Conservation (phyloP, 1,140 invertebrate species). For the Ectropis grisescens region DNA sequence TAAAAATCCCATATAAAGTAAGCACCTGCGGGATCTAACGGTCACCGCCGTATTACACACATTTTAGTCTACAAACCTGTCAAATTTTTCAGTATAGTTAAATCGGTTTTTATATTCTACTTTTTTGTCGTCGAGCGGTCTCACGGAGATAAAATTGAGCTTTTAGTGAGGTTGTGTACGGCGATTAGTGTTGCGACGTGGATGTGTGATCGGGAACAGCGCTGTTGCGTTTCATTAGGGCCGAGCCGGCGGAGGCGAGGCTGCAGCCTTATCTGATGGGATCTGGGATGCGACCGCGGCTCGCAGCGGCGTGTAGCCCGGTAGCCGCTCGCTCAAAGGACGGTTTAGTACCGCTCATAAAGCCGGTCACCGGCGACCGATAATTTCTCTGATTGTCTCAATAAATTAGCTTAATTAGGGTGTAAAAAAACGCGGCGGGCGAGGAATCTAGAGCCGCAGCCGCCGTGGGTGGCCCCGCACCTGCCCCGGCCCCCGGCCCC, state of each 20-base stretch:
- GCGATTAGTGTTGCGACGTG: too few relatives aligned
- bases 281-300: conserved; percentile 37
- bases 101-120: too few relatives aligned
- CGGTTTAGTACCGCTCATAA: conserved; percentile 58
- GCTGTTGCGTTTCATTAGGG: conserved; percentile 22
- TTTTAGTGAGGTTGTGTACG: too few relatives aligned
- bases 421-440: conserved; percentile 47
- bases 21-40: too few relatives aligned
- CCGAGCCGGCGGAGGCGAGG: conserved; percentile 6
- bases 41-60: too few relatives aligned
- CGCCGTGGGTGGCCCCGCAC: conserved; percentile 35
- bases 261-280: conserved; percentile 39
- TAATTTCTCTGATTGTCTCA: conserved; percentile 60
- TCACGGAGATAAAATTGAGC: too few relatives aligned
- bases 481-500: neutral
- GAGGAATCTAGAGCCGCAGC: conserved; percentile 50
- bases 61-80: too few relatives aligned
- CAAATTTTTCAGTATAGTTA: too few relatives aligned
- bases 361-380: conserved; percentile 36
- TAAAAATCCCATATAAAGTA: too few relatives aligned
- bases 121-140: too few relatives aligned
- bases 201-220: too few relatives aligned
- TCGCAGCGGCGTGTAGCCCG: conserved; percentile 38
- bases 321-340: conserved; percentile 49
- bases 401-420: conserved; percentile 68